Base-by-base conservation (phyloP, 1,140 invertebrate genomes). In the Philotrypesis tridentata region DNA sequence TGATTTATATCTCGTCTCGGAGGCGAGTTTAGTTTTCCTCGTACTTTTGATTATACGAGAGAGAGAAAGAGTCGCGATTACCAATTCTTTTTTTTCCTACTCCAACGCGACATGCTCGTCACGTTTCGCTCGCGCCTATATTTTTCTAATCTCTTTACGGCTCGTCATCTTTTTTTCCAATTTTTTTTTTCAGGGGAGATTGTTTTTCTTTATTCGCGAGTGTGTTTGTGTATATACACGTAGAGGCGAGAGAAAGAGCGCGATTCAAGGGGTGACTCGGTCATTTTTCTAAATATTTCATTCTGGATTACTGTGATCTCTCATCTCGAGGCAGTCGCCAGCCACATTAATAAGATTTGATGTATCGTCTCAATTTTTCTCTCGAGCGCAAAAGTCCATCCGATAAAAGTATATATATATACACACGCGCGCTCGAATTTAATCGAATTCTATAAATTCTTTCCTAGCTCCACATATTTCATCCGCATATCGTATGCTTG, bases 261-360 rank as follows among this genome's bases (percentile, higher is more conserved):
- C n/a, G n/a, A n/a, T n/a, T n/a, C n/a, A 9, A 2, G 40, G 40
- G 14, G 12, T 43, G 40, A 17, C 40, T 14, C 1, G 23, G 25
- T 68, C 29, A 63, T 63, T 63, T 63, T 63, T 63, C 60, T 63
- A 63, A 63, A 63, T 63, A 63, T 63, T 63, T 63, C 60, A 23
- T 25, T 63, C 6, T 4, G 60, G 60, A 63, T 63, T 63, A 63
- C 60, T n/a, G 25, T n/a, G 60, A 63, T 63, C n/a, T 63, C 60
- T 65, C 63, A 65, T 65, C 27, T 29, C 27, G 21, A 23, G 21
- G n/a, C 27, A 17, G 25, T 17, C 12, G 6, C 55, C 23, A 25
- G 12, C n/a, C 25, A 27, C 63, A 65, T 65, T 65, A 27, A 65
- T 65, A 65, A 65, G 27, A 25, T 65, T 65, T 65, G 25, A 27